A percentile compares a stretch with the other conserved stretches of the same genome.
Evolutionary conservation across 2,113 vertebrate genomes (phyloP).

Genomic region (Peromyscus leucopus): DNA sequence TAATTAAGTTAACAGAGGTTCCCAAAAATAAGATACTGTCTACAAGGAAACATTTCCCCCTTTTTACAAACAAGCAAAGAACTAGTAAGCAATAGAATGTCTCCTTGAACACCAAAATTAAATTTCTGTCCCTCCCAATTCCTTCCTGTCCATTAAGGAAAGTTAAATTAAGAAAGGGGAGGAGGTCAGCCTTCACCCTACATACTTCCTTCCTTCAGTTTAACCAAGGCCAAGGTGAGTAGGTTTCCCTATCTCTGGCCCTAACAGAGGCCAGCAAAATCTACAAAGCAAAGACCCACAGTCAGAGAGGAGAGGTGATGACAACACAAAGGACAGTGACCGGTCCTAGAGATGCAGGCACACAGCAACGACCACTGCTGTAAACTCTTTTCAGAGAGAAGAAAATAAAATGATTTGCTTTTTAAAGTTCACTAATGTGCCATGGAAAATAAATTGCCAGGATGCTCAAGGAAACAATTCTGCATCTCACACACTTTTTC

Average conservation of each 20-base stretch:
- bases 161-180: slow-evolving; percentile 54
- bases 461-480: neutral
- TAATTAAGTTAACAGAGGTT: neutral
- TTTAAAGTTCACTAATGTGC: slow-evolving; percentile 46
- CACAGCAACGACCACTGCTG: slow-evolving; percentile 5
- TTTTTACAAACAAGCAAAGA: slow-evolving; percentile 35
- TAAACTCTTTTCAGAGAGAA: slow-evolving; percentile 19
- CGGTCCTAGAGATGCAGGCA: neutral
- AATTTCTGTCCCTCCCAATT: slow-evolving; percentile 77
- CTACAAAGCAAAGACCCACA: slow-evolving; percentile 23
- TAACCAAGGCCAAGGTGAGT: slow-evolving; percentile 33
- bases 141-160: slow-evolving; percentile 72
- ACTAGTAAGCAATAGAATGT: slow-evolving; percentile 30
- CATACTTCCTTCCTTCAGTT: slow-evolving; percentile 74
- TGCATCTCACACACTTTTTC: neutral
- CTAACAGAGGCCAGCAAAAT: neutral
- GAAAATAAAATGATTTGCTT: slow-evolving; percentile 39
- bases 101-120: slow-evolving; percentile 72
- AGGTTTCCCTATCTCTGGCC: neutral
- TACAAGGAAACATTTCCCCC: slow-evolving; percentile 11
- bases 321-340: slow-evolving; percentile 24
- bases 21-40: neutral
- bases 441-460: slow-evolving; percentile 34
- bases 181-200: neutral
- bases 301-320: neutral